Evolutionary conservation across 2,888 invertebrate genomes (phyloP).

Genomic region (Cephus runcator): DNA sequence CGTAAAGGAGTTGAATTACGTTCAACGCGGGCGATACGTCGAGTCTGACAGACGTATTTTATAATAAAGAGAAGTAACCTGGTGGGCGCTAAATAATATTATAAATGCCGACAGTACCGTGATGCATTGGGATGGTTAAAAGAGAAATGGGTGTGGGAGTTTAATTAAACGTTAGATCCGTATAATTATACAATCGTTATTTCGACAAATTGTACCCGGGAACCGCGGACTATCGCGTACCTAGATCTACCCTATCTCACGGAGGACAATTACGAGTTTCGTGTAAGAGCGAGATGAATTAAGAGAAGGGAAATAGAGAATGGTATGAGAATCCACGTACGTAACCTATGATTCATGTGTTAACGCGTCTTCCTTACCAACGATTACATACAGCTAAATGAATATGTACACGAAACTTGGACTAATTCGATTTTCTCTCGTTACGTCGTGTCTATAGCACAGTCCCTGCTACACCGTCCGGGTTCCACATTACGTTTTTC

Average conservation of each 20-base stretch:
- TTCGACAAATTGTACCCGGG: conserved; percentile 38
- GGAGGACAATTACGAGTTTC: conserved; percentile 3
- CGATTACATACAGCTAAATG: conserved; percentile 53
- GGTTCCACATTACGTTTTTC: neutral
- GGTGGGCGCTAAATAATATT: neutral
- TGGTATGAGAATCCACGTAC: conserved; percentile 36
- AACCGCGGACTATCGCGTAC: neutral
- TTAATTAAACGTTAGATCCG: neutral
- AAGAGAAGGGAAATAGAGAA: conserved; percentile 19
- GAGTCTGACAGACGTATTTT: neutral
- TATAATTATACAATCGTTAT: conserved; percentile 46
- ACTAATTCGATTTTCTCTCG: conserved; percentile 55
- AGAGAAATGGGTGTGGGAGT: neutral
- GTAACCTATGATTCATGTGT: conserved; percentile 60
- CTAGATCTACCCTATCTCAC: conserved; percentile 44
- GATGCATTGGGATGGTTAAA: neutral
- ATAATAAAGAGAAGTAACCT: neutral
- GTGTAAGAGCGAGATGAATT: neutral
- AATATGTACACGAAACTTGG: conserved; percentile 62
- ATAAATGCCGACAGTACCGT: neutral
- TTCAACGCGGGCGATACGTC: neutral
- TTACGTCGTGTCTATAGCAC: neutral
- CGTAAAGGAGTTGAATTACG: neutral
- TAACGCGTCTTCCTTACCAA: conserved; percentile 49
- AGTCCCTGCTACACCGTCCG: neutral